These are phyloP conservation scores for Gambusia affinis DNA, from an alignment of 2,113 vertebrate genomes.

Conservation along the genomic window DNA sequence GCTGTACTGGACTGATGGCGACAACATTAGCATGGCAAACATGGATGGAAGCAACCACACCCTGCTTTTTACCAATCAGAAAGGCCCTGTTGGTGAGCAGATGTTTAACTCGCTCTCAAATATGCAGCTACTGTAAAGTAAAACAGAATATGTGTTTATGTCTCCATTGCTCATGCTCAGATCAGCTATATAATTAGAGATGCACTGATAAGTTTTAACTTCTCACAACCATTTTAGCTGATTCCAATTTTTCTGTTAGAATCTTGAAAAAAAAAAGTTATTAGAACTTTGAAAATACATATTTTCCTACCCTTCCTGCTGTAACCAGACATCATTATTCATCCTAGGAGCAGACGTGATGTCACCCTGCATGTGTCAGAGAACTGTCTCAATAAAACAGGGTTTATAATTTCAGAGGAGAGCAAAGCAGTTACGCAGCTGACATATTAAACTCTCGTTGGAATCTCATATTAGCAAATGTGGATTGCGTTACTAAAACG, in stretches of 20 bases:
- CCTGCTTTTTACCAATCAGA: conserved; percentile 88
- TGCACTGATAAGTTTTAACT: background rate
- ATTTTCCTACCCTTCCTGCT: background rate
- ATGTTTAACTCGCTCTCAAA: background rate
- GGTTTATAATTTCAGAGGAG: background rate
- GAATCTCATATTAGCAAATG: background rate
- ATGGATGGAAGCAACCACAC: conserved; percentile 91
- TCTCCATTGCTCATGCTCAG: background rate
- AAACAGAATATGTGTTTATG: background rate
- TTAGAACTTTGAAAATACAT: background rate
- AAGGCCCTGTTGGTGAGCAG: conserved; percentile 89
- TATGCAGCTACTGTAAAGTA: background rate
- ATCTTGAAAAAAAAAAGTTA: background rate
- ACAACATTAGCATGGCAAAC: conserved; percentile 94
- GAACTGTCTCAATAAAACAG: background rate
- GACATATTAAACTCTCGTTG: background rate
- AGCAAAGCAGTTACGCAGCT: background rate
- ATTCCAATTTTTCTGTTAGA: background rate
- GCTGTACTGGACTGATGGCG: conserved; percentile 95
- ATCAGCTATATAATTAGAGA: background rate
- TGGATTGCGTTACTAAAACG: too few relatives aligned
- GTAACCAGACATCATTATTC: background rate
- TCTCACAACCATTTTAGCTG: background rate
- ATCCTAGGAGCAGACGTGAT: background rate
- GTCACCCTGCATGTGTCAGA: background rate